Evolutionary conservation across 2,888 invertebrate genomes (phyloP).

Genomic region (Eilema depressum): DNA sequence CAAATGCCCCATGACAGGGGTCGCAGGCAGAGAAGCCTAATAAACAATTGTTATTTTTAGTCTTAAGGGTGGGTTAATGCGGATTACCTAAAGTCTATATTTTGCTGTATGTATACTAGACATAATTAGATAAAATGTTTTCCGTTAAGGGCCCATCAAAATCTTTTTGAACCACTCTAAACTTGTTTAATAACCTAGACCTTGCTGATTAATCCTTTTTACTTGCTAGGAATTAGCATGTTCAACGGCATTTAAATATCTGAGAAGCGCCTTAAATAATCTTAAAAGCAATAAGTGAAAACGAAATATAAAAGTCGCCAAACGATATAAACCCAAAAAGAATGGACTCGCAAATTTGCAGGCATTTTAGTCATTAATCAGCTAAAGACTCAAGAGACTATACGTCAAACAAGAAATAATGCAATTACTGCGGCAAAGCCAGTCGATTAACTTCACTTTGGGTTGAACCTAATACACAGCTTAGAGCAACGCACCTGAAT

Average conservation of each 20-base stretch:
- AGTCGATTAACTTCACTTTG: slow-evolving; percentile 40
- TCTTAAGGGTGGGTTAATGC: slow-evolving; percentile 35
- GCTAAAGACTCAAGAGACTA: background rate
- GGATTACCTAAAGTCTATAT: slow-evolving; percentile 28
- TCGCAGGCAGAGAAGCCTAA: slow-evolving; percentile 55
- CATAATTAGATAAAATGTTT: background rate
- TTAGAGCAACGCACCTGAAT: slow-evolving; percentile 9
- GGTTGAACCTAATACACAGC: slow-evolving; percentile 28
- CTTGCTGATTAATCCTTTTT: too few species aligned
- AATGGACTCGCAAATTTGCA: background rate
- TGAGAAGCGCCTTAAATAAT: too few species aligned
- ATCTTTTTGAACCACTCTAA: too few species aligned
- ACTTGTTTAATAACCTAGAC: too few species aligned
- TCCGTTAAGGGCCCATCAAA: too few species aligned
- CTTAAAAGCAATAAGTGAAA: background rate
- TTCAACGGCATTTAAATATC: too few species aligned
- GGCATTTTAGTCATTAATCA: background rate
- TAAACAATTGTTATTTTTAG: slow-evolving; percentile 59
- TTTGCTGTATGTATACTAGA: background rate
- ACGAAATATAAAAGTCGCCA: background rate
- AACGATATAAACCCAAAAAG: background rate
- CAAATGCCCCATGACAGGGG: slow-evolving; percentile 63
- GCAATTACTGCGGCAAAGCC: slow-evolving; percentile 35
- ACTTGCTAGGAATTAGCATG: too few species aligned
- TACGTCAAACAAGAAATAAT: slow-evolving; percentile 22